phyloP scores from a whole-genome alignment of 2,888 invertebrate genomes.

The Hemaris fuciformis region DNA sequence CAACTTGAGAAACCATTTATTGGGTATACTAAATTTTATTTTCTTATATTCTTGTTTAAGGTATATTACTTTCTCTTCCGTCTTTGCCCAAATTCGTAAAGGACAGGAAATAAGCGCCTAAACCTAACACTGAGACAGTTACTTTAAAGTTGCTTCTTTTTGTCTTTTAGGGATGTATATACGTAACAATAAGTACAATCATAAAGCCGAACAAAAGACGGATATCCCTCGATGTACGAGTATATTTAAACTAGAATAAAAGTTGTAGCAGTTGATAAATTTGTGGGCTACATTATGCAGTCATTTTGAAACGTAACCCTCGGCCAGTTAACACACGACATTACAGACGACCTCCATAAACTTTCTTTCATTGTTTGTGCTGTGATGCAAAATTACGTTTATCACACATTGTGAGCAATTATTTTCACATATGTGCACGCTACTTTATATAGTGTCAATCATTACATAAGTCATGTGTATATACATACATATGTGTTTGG shows the following conservation, averaged over 20 bases:
- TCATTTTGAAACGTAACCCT: slow-evolving; percentile 4
- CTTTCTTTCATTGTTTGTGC: slow-evolving; percentile 30
- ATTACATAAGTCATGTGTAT: background rate
- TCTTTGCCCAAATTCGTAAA: too few species aligned
- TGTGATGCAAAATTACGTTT: slow-evolving; percentile 11
- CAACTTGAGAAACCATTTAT: too few species aligned
- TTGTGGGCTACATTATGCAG: background rate
- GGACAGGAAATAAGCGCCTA: too few species aligned
- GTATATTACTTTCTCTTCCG: too few species aligned
- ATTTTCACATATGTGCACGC: background rate
- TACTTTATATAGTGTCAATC: background rate
- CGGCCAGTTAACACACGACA: slow-evolving; percentile 32
- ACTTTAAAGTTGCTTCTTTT: too few species aligned
- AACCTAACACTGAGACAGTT: too few species aligned
- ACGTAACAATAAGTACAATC: background rate
- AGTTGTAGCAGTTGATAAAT: background rate
- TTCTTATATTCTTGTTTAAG: too few species aligned
- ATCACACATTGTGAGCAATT: background rate
- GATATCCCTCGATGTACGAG: too few species aligned
- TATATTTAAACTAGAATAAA: too few species aligned
- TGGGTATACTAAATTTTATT: too few species aligned
- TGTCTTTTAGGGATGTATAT: background rate
- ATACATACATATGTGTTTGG: background rate
- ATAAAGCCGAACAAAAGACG: too few species aligned
- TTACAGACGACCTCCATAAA: slow-evolving; percentile 45